Base-by-base conservation (phyloP, 2,888 invertebrate species). In the Drosophila buzzatii region DNA sequence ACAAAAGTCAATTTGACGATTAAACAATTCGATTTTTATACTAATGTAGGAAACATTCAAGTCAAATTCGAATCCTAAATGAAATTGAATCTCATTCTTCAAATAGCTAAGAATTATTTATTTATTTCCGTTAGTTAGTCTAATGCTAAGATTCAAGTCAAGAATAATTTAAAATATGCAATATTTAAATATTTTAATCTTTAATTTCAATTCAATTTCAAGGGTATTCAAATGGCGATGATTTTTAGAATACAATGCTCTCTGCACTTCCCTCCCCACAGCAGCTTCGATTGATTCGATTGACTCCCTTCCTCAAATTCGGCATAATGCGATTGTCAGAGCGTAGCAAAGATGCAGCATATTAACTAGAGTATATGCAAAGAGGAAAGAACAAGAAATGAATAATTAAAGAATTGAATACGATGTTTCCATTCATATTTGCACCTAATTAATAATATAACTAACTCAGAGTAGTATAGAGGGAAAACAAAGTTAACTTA, bases 271-370 rank as follows among this genome's bases (percentile, higher is more conserved):
- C 6, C 51, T 39, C n/a, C 41, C 53, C 20, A 23, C 23, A 39
- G 35, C 9, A 49, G 70, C 47, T 65, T 12, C 44, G 61, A 70
- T 59, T 62, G 65, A 65, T 65, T 61, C 18, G 51, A 27, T 27
- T 47, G 42, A 53, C 47, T 33, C 20, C 52, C 10, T 2, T 4
- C 10, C 42, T 33, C 31, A 39, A 23, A n/a, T 41, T 55, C 20
- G n/a, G 41, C 18, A 16, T 70, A 68, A 76, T 70, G 57, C 63
- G 73, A 81, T 76, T 70, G 60, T 65, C 23, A 37, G 42, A 64
- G 72, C 51, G 45, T 67, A 18, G 52, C 45, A 62, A 67, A 61
- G 55, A 10, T 53, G 53, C 23, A 51, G 35, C 20, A 45, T 23
- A 3, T 39, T 45, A 23, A 23, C 3, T 47, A 1, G 27, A 16